phyloP scores from a whole-genome alignment of 2,888 invertebrate species.

The Dascillus cervinus region DNA sequence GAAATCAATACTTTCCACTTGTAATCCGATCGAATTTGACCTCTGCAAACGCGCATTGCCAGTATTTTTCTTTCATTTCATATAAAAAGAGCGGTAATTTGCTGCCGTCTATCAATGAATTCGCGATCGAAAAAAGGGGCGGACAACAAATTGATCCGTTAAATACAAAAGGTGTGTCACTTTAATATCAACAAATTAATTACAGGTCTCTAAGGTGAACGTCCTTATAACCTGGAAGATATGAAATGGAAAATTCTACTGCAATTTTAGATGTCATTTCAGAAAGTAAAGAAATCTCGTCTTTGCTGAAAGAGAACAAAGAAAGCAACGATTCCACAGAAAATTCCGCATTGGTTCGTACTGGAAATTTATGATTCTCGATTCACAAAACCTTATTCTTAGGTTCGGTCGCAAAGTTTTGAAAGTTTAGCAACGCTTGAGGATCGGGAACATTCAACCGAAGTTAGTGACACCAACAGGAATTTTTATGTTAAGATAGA shows the following conservation, averaged over 20 bases:
- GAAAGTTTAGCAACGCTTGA: constrained; percentile 54
- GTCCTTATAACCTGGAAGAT: too few species aligned
- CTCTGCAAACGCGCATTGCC: too few species aligned
- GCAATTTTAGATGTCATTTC: constrained; percentile 42
- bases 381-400: constrained; percentile 18
- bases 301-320: constrained; percentile 33
- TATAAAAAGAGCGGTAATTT: too few species aligned
- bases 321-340: constrained; percentile 36
- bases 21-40: too few species aligned
- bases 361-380: constrained; percentile 6
- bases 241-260: constrained; percentile 28
- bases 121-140: too few species aligned
- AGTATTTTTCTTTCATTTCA: too few species aligned
- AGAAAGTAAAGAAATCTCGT: constrained; percentile 38
- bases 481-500: constrained; percentile 62
- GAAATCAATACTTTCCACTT: too few species aligned
- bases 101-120: too few species aligned
- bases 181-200: too few species aligned
- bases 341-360: constrained; percentile 35
- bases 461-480: constrained; percentile 47
- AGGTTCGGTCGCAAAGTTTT: constrained; percentile 52
- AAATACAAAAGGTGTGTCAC: too few species aligned
- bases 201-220: too few species aligned
- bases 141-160: too few species aligned
- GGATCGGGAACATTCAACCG: constrained; percentile 48